Conservation (phyloP, 2,113 vertebrate genomes). For the Propithecus coquereli region DNA sequence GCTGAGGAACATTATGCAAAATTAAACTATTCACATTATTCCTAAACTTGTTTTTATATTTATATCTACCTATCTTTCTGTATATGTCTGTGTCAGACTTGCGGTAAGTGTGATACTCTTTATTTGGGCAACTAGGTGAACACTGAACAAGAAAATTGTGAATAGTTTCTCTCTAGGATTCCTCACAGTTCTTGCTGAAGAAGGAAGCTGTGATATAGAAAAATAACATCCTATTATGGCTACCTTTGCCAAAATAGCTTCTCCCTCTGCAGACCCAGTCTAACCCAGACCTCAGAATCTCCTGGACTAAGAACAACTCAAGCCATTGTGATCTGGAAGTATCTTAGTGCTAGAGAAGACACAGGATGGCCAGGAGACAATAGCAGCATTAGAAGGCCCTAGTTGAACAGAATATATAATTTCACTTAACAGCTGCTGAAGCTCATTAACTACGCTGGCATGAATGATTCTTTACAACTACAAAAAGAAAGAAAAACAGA, state of each 20-base stretch:
- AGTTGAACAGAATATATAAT: slow-evolving; percentile 61
- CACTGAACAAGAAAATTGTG: background rate
- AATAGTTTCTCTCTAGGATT: background rate
- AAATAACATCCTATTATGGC: background rate
- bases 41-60: background rate
- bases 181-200: background rate
- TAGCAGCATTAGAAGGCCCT: slow-evolving; percentile 31
- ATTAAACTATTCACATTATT: background rate
- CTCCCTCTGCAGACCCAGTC: background rate
- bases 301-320: background rate
- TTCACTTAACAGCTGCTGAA: slow-evolving; percentile 70
- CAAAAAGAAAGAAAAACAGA: slow-evolving; percentile 55
- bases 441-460: slow-evolving; percentile 67
- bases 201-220: slow-evolving; percentile 23
- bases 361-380: slow-evolving; percentile 36
- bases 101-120: background rate
- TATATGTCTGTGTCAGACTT: background rate
- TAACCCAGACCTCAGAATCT: background rate
- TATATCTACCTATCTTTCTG: background rate
- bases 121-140: background rate
- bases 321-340: background rate
- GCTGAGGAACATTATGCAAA: background rate
- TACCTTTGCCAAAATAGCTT: background rate
- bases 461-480: slow-evolving; percentile 68
- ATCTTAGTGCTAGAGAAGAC: slow-evolving; percentile 30